A percentile compares a stretch with the other conserved stretches of the same genome.
Evolutionary conservation across 2,797 vertebrate genomes (phyloP).

Genomic region (Onychomys torridus): DNA sequence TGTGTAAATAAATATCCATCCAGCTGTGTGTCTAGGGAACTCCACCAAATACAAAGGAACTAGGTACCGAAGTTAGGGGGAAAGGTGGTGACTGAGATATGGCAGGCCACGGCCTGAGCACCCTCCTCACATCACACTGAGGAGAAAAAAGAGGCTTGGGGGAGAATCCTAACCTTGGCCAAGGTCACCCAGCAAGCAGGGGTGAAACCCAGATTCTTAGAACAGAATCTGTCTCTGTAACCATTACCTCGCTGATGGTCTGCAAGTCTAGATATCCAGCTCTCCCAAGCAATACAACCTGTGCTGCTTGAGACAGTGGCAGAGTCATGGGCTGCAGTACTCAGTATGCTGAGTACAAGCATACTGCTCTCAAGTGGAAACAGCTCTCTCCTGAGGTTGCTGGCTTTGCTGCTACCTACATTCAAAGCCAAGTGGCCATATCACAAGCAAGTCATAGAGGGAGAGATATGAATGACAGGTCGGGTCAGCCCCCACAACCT

Average conservation of each 20-base stretch:
- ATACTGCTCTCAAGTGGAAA: not conserved
- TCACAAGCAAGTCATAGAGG: not conserved
- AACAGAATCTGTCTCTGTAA: not conserved
- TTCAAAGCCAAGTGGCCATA: not conserved
- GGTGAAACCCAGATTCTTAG: not conserved
- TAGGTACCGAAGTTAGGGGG: not conserved
- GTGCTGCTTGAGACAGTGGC: not conserved
- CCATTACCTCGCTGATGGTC: not conserved
- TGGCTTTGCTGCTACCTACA: not conserved
- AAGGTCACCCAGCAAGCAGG: not conserved
- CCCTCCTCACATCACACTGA: not conserved
- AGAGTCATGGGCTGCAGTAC: not conserved
- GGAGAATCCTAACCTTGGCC: not conserved
- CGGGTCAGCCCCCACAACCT: not conserved
- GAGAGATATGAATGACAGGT: accelerated
- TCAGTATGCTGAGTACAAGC: not conserved
- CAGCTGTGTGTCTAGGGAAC: not conserved
- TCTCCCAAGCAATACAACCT: accelerated
- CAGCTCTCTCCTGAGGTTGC: not conserved
- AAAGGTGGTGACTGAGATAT: not conserved
- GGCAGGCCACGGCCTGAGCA: not conserved
- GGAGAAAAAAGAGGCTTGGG: not conserved
- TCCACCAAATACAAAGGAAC: not conserved
- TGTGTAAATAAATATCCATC: not conserved
- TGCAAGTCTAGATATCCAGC: accelerated